A percentile compares a stretch with the other conserved stretches of the same genome.
These are phyloP conservation scores for Scrobipalpa costella DNA, from an alignment of 2,888 invertebrate species.

Conservation along the genomic window DNA sequence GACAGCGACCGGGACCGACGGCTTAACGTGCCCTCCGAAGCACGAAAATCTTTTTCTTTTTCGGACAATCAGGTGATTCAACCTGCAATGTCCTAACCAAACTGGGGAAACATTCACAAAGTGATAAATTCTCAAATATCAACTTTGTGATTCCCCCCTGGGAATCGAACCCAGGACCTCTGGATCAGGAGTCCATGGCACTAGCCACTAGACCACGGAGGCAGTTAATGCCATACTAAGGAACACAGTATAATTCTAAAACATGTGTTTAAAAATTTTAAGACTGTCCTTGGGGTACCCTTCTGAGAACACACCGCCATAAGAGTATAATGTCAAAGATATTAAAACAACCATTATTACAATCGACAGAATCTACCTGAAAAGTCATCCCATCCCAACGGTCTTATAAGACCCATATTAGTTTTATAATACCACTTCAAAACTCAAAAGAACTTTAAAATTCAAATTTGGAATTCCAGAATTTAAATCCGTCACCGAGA, in stretches of 20 bases:
- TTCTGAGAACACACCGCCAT: neutral
- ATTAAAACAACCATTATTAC: constrained; percentile 6
- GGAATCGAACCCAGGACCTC: neutral
- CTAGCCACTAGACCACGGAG: too few relatives aligned
- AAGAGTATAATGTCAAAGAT: constrained; percentile 11
- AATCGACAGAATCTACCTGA: constrained; percentile 16
- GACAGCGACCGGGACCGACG: too few relatives aligned
- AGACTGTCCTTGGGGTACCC: neutral
- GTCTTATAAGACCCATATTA: neutral
- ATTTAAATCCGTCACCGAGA: constrained; percentile 37
- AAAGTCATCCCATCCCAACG: constrained; percentile 12
- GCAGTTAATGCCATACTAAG: too few relatives aligned
- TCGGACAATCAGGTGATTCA: too few relatives aligned
- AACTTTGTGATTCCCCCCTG: neutral
- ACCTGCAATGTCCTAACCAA: too few relatives aligned
- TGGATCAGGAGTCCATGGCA: neutral
- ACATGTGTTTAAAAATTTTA: neutral
- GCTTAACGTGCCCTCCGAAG: too few relatives aligned
- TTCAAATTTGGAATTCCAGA: constrained; percentile 26
- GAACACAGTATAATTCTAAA: too few relatives aligned
- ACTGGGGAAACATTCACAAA: too few relatives aligned
- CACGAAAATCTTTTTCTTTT: too few relatives aligned
- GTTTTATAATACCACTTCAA: constrained; percentile 23
- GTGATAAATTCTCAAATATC: too few relatives aligned
- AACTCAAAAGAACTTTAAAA: constrained; percentile 28